Base-by-base conservation (phyloP, 1,140 invertebrate species). In the Andricus grossulariae region DNA sequence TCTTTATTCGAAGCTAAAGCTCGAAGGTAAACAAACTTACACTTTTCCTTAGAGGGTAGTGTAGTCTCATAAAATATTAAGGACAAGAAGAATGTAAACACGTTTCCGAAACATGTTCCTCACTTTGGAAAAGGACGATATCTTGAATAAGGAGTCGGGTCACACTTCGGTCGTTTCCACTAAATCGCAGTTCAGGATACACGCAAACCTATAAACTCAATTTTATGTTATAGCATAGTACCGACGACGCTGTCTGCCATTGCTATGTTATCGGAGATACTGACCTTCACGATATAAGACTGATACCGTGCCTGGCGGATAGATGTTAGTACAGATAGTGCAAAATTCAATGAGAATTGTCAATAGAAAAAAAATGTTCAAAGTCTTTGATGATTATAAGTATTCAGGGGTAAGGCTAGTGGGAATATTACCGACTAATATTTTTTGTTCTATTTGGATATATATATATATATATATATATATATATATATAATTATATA, bases 131-230 rank as follows among this genome's bases (percentile, higher is more conserved):
- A 60, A 60, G 7, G 54, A 12, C 15, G 60, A 66, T 66, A 66
- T 66, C 15, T 32, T 4, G 25, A 15, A 66, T 66, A 66, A 16
- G 21, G 25, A 66, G 60, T 66, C 60, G 15, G 60, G 60, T 66
- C 25, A 66, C 60, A 66, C 60, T 66, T 45, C 32, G 60, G 32
- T 66, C 60, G 25, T 66, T 66, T 66, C n/a, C 60, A 66, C 60
- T 66, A 39, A 66, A 66, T 66, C 60, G 60, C 25, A 66, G 60
- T 66, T 66, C 25, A 15, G 60, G 25, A 45, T n/a, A 32, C 25
- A 66, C 2, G 60, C 60, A 66, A 66, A 66, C 60, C 60, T 39
- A 32, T 66, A 66, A 66, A 25, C 25, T 39, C 60, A 66, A 25
- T 66, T 66, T 66, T 66, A 66, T 54, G 52, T 18, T 19, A 18